Evolutionary conservation across 2,888 invertebrate species (phyloP).

Genomic region (Helobdella robusta): DNA sequence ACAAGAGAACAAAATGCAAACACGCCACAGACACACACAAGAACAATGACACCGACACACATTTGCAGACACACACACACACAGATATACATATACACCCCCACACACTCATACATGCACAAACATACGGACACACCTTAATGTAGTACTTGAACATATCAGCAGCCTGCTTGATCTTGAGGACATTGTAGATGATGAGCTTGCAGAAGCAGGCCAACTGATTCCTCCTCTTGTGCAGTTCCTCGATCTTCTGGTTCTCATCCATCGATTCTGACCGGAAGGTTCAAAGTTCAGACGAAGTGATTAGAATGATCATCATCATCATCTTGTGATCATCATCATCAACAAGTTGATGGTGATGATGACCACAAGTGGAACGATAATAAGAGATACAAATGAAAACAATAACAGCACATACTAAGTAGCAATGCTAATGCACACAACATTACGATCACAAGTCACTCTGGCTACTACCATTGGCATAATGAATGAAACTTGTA

Average conservation of each 20-base stretch:
- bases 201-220: conserved; percentile 95
- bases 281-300: neutral
- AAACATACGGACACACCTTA: conserved; percentile 56
- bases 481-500: too few species aligned
- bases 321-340: too few species aligned
- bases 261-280: conserved; percentile 53
- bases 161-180: conserved; percentile 77
- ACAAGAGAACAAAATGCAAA: too few species aligned
- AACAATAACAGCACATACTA: too few species aligned
- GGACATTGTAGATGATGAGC: conserved; percentile 89
- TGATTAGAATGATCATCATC: too few species aligned
- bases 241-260: conserved; percentile 88
- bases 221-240: conserved; percentile 86
- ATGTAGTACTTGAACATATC: conserved; percentile 95
- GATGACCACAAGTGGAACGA: neutral
- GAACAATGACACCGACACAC: neutral
- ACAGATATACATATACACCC: neutral
- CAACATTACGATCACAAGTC: too few species aligned
- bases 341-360: neutral
- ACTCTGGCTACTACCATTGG: too few species aligned
- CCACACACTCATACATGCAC: neutral
- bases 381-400: too few species aligned
- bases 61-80: neutral
- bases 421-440: too few species aligned
- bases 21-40: neutral